Percentiles rank a stretch among this genome's conserved stretches.
phyloP scores from a whole-genome alignment of 2,888 invertebrate species.

The Meliscaeva auricollis region DNA sequence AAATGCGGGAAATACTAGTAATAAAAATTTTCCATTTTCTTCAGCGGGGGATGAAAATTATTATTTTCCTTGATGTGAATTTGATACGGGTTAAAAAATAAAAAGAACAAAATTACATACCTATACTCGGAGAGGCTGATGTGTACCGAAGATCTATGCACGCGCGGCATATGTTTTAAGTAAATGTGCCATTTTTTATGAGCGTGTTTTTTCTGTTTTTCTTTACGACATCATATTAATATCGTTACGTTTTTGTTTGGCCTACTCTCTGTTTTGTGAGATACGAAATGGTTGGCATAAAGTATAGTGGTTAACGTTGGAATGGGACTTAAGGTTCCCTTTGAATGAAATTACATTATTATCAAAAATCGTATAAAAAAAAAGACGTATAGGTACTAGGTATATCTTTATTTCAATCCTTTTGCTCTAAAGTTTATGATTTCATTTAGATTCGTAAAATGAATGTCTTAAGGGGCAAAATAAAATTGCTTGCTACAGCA shows the following conservation, averaged over 20 bases:
- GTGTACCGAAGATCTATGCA: slow-evolving; percentile 54
- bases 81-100: slow-evolving; percentile 73
- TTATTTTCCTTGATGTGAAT: slow-evolving; percentile 75
- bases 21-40: slow-evolving; percentile 76
- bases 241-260: slow-evolving; percentile 71
- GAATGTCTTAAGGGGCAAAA: slow-evolving; percentile 38
- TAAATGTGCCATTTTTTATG: slow-evolving; percentile 76
- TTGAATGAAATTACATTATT: slow-evolving; percentile 74
- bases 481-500: background rate
- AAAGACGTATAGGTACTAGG: slow-evolving; percentile 33
- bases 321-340: slow-evolving; percentile 10
- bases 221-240: slow-evolving; percentile 75
- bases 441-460: slow-evolving; percentile 71
- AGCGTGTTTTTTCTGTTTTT: slow-evolving; percentile 65
- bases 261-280: slow-evolving; percentile 56
- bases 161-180: slow-evolving; percentile 74
- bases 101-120: background rate
- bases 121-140: slow-evolving; percentile 37
- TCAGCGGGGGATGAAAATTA: slow-evolving; percentile 64
- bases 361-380: slow-evolving; percentile 52
- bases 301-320: background rate
- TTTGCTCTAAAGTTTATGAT: slow-evolving; percentile 75
- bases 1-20: slow-evolving; percentile 75
- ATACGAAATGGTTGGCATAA: background rate
- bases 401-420: slow-evolving; percentile 76